phyloP scores from a whole-genome alignment of 2,797 vertebrate species.

The Rhabdomys pumilio region DNA sequence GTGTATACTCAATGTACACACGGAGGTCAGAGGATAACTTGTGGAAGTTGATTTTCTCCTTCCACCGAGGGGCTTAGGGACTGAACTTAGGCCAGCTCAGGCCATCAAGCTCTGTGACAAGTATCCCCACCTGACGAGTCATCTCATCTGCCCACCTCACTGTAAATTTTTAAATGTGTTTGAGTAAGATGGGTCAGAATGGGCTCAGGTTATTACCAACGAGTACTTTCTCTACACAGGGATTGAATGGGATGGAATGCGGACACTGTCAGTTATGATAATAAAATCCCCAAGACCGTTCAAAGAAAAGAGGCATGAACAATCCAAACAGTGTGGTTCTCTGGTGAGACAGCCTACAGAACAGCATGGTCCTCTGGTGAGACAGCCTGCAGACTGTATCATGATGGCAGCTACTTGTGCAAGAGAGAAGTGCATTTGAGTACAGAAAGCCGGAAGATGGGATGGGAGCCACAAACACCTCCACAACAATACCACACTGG shows the following conservation, averaged over 20 bases:
- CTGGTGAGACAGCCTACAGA: too few relatives aligned
- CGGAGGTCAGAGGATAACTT: not conserved
- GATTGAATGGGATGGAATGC: not conserved
- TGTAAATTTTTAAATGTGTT: not conserved
- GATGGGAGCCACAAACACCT: not conserved
- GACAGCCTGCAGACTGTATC: not conserved
- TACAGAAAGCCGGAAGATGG: not conserved
- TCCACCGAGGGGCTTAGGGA: not conserved
- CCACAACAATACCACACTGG: not conserved
- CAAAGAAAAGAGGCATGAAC: not conserved
- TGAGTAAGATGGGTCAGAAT: not conserved
- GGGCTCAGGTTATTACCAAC: not conserved
- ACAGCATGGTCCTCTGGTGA: not conserved
- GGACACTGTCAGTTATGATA: not conserved
- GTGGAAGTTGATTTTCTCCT: not conserved
- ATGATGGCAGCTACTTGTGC: fast-evolving
- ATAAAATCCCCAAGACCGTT: not conserved
- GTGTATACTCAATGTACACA: not conserved
- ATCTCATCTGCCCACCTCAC: not conserved
- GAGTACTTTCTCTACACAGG: not conserved
- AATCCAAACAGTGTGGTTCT: not conserved
- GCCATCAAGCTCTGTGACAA: not conserved
- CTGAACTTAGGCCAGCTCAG: not conserved
- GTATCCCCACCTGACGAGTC: not conserved
- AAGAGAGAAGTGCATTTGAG: not conserved